phyloP scores from a whole-genome alignment of 2,797 vertebrate genomes.

The Crocodylus rhombifer region DNA sequence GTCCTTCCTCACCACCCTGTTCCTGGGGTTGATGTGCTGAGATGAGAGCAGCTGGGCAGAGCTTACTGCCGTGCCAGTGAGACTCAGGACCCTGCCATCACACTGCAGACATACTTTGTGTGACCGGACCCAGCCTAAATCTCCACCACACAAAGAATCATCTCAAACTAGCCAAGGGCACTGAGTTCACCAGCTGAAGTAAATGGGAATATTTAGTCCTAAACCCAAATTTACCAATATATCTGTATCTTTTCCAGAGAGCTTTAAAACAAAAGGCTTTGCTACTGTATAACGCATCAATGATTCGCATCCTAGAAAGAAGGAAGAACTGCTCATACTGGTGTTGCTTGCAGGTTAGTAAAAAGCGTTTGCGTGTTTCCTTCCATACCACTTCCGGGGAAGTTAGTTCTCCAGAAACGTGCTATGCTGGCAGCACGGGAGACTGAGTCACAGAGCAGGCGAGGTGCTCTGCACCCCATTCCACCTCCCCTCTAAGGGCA shows the following conservation, averaged over 20 bases:
- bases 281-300: fast-evolving
- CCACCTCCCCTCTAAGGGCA: too few relatives aligned
- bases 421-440: background rate
- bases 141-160: background rate
- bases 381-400: fast-evolving
- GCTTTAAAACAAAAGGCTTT: background rate
- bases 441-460: background rate
- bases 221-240: background rate
- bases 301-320: background rate
- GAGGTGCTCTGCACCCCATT: too few relatives aligned
- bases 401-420: background rate
- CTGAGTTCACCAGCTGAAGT: background rate
- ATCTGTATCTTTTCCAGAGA: background rate
- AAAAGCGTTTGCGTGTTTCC: background rate
- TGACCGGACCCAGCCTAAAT: too few relatives aligned
- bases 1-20: too few relatives aligned
- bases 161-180: background rate
- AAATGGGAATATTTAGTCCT: background rate
- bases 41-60: too few relatives aligned
- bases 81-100: too few relatives aligned
- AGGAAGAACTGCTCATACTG: background rate
- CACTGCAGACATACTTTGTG: too few relatives aligned
- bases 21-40: too few relatives aligned
- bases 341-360: fast-evolving
- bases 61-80: too few relatives aligned